Evolutionary conservation across 2,113 vertebrate species (phyloP).

Genomic region (Sinocyclocheilus grahami): DNA sequence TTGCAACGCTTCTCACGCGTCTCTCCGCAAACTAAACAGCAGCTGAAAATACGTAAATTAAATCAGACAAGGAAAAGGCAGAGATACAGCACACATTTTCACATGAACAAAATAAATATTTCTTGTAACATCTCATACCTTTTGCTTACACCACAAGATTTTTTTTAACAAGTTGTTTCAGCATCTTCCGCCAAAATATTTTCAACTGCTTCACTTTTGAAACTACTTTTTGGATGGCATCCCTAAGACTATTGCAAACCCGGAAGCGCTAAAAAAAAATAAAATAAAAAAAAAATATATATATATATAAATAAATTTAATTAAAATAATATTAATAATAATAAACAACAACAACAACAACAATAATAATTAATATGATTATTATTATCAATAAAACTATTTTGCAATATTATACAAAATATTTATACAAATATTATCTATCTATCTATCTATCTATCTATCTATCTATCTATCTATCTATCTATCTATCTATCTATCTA

Average conservation of each 20-base stretch:
- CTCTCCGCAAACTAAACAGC: not conserved
- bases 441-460: no score
- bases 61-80: not conserved
- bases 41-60: constrained; percentile 1
- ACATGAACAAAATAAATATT: not conserved
- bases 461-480: no score
- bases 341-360: no score
- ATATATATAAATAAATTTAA: no score
- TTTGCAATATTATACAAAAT: no score
- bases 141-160: not conserved
- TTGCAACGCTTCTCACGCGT: not conserved
- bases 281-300: no score
- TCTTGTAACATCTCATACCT: not conserved
- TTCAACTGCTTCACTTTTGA: not conserved
- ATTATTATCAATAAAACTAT: no score
- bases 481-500: no score
- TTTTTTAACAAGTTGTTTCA: not conserved
- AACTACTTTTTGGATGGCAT: not conserved
- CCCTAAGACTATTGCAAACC: not conserved
- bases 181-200: not conserved
- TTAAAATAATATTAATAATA: no score
- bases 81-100: not conserved
- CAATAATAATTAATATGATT: no score
- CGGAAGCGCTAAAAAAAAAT: no score
- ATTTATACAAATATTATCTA: no score